Conservation (phyloP, 2,888 invertebrate genomes). For the Erebia epiphron region DNA sequence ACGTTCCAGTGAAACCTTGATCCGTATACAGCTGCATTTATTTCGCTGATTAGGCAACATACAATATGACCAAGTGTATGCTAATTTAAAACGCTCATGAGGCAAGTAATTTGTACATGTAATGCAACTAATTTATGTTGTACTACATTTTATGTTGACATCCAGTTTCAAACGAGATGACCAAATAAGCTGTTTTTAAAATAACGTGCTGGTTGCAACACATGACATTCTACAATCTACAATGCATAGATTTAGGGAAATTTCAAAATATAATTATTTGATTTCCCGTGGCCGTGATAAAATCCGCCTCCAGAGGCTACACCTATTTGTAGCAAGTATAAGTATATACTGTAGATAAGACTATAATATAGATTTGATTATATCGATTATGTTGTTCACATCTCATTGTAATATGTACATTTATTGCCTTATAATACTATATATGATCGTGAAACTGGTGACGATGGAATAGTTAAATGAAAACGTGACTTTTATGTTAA, state of each 20-base stretch:
- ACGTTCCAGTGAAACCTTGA: constrained; percentile 23
- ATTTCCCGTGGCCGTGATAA: neutral
- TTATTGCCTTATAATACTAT: neutral
- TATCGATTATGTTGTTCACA: too few relatives aligned
- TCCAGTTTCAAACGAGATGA: constrained; percentile 7
- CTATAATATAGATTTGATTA: neutral
- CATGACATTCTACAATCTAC: neutral
- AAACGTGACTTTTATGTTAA: constrained; percentile 34
- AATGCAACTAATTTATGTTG: constrained; percentile 31
- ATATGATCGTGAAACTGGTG: constrained; percentile 36
- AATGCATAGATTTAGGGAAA: neutral
- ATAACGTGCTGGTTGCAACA: constrained; percentile 28
- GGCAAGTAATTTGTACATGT: constrained; percentile 29
- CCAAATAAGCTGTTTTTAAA: constrained; percentile 3
- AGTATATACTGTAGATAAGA: neutral
- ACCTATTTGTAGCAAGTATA: neutral
- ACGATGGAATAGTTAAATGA: constrained; percentile 23
- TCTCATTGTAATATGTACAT: neutral
- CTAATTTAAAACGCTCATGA: constrained; percentile 18
- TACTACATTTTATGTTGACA: constrained; percentile 1
- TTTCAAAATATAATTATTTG: neutral
- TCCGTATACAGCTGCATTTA: neutral
- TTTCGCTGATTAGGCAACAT: constrained; percentile 21
- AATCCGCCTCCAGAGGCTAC: neutral
- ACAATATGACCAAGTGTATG: constrained; percentile 7